Evolutionary conservation across 1,140 invertebrate species (phyloP).

Genomic region (Doryteuthis pealeii): DNA sequence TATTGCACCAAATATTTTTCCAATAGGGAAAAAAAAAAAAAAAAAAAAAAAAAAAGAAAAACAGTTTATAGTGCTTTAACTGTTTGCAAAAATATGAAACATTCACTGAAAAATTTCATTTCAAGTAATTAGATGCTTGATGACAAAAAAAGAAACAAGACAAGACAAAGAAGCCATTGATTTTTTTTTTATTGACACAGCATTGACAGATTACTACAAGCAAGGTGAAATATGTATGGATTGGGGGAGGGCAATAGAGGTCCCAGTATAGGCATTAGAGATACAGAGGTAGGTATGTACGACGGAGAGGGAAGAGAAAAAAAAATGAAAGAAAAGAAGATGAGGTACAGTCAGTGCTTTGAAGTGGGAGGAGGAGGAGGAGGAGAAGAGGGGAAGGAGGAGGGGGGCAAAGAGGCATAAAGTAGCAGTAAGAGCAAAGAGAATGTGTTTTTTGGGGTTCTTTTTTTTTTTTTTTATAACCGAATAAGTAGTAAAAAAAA

Average conservation of each 20-base stretch:
- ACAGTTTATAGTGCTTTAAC: too few relatives aligned
- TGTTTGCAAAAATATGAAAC: too few relatives aligned
- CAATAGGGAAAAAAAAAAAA: too few relatives aligned
- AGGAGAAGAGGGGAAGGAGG: background rate
- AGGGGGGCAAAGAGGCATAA: background rate
- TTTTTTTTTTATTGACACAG: slow-evolving; percentile 14
- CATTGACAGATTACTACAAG: slow-evolving; percentile 13
- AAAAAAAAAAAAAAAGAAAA: too few relatives aligned
- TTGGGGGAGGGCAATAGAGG: background rate
- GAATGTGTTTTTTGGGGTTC: background rate
- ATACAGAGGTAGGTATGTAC: background rate
- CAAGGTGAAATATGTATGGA: slow-evolving; percentile 5
- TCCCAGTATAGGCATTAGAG: background rate
- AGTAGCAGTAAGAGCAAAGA: background rate
- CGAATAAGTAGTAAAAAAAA: too few relatives aligned
- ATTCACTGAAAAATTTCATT: too few relatives aligned
- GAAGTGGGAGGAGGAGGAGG: background rate
- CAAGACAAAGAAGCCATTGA: too few relatives aligned
- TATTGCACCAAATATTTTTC: too few relatives aligned
- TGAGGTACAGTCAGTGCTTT: background rate
- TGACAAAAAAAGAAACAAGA: too few relatives aligned
- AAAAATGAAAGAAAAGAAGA: background rate
- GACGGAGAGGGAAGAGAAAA: background rate
- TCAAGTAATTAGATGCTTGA: too few relatives aligned
- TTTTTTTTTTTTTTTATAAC: too few relatives aligned